Base-by-base conservation (phyloP, 2,113 vertebrate species). In the Hemiscyllium ocellatum region DNA sequence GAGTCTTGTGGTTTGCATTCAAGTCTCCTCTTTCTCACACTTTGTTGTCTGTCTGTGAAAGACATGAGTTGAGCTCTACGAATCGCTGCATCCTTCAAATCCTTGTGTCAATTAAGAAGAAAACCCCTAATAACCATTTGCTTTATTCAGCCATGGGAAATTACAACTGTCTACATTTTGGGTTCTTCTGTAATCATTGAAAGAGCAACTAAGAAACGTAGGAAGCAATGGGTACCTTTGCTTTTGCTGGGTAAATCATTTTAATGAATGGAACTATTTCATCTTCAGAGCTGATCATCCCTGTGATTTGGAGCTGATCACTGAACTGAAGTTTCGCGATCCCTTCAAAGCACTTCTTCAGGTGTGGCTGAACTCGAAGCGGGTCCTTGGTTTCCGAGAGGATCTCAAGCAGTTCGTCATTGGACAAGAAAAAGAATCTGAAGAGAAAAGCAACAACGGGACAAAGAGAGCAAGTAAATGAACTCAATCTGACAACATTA, bases 321-420 rank as follows among this genome's bases (percentile, higher is more conserved):
- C 97, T 98, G 96, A 99, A 99, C 50, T 99, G 97, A 96, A 99
- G 97, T 95, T 97, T 98, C 93, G 98, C 98, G 3, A 99, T 99
- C 94, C 98, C 99, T 97, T 99, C 98, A 96, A 99, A 99, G 97
- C 99, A 99, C 96, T 99, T 99, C 97, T 99, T 99, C 93, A 99
- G 97, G 96, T 99, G 98, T 0, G 98, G 98, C 96, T 99, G 98
- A 3, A 99, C 98, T 29, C 98, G 97, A 95, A 98, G 97, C 0
- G 98, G 99, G 96, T 99, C 98, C 97, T 98, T 99, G 66, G 98
- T 99, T 97, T 99, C 98, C 0, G 99, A 98, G 95, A 99, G 97
- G 97, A 99, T 99, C 98, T 99, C 98, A 96, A 99, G 97, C 85
- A 99, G 97, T 96, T 99, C 98, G 13, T 99, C 98, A 0, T 99